These are phyloP conservation scores for Pseudocheirus occidentalis DNA, from an alignment of 2,797 vertebrate genomes.

Conservation along the genomic window DNA sequence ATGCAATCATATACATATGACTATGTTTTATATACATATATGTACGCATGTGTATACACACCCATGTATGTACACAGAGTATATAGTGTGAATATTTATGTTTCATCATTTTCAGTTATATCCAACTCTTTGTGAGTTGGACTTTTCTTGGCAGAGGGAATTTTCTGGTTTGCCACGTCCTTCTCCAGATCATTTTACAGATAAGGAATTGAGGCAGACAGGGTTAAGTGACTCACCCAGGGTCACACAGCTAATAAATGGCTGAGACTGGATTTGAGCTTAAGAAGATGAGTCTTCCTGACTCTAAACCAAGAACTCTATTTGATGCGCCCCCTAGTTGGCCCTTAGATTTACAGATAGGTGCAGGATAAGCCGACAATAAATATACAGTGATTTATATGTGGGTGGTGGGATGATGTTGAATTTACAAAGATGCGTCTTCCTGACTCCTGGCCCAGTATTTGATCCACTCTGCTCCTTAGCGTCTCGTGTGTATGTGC, in stretches of 20 bases:
- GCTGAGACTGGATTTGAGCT: background rate
- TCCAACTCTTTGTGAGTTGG: background rate
- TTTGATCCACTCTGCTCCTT: background rate
- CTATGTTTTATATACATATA: no score
- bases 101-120: no score
- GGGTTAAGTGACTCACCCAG: background rate
- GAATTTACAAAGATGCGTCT: background rate
- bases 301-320: background rate
- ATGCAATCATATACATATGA: no score
- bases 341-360: no score
- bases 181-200: no score
- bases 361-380: no score
- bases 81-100: background rate
- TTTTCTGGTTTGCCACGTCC: no score
- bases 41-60: background rate
- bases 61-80: rapidly evolving
- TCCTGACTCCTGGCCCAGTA: background rate
- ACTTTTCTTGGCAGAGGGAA: background rate
- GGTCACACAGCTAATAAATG: background rate
- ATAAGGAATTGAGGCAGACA: no score
- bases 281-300: background rate
- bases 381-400: no score
- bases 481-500: background rate
- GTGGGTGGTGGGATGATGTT: background rate
- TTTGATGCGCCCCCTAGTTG: background rate